Base-by-base conservation (phyloP, 2,888 invertebrate species). In the Agrotis exclamationis region DNA sequence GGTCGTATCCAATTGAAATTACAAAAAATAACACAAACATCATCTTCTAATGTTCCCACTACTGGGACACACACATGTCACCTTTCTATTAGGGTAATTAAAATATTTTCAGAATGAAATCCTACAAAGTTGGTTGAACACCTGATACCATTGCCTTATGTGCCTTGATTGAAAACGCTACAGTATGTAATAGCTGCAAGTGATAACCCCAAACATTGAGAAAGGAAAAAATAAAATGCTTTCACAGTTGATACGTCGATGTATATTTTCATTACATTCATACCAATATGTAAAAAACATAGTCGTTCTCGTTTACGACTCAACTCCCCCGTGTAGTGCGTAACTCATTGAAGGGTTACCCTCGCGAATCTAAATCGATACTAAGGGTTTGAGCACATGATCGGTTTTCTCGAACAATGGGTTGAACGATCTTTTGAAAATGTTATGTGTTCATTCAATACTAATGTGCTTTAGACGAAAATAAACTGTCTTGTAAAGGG, bases 331-430 rank as follows among this genome's bases (percentile, higher is more conserved):
- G 80, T 68, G 65, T 69, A 79, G 81, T 80, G 63, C 63, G 79
- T 80, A 80, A 80, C 79, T 76, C 77, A 79, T 56, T 76, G 79
- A 80, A 79, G 79, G 73, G 81, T 63, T 68, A 48, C 80, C 78
- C 73, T 65, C 62, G 66, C 63, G 68, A 76, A 68, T 79, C 73
- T 63, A 63, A 80, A 79, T 79, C 79, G 73, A 79, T 79, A 79
- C 62, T 72, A 80, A 76, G 63, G 81, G 68, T 76, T 80, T 79
- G 75, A 78, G 75, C 68, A 79, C 76, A 79, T 79, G 77, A 79
- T 79, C 79, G 79, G 73, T 79, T 79, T 73, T 65, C 56, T 48
- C 51, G 47, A 79, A 79, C 81, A 79, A 76, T 73, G 62, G 56
- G 73, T 65, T 39, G 44, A 68, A 65, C 58, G 45, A 76, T 80